Base-by-base conservation (phyloP, 2,797 vertebrate species). In the Sphaeramia orbicularis region DNA sequence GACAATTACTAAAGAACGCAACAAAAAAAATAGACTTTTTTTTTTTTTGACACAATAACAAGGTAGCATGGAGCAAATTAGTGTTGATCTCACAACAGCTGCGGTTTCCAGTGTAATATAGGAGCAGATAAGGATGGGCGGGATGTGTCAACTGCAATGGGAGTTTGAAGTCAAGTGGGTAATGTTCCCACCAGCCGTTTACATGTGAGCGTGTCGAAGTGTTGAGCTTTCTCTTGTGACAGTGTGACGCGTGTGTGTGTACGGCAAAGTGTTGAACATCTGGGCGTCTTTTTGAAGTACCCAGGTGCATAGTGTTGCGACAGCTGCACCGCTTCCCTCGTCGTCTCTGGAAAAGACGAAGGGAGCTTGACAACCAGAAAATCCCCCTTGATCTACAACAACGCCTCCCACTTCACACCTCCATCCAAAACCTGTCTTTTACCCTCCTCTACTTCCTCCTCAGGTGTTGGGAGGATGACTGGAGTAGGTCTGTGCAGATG, bases 261-360 rank as follows among this genome's bases (percentile, higher is more conserved):
- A 47, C 15, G 27, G 32, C 56, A 45, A 61, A 16, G 65, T 70
- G 61, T 38, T 44, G 68, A 92, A 90, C 92, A 92, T 90, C 92
- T 93, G 92, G 90, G 74, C 64, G 44, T 86, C 83, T 89, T 89
- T 93, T 86, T 91, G 89, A 93, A 90, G 86, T 78, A 76, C 85
- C 88, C 91, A 90, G 86, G 85, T 93, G 90, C 76, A 81, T 73
- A 63, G 71, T 55, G 76, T 54, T 61, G 71, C 68, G 80, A 85
- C 93, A 93, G 88, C 87, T 92, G 91, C 80, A 76, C 76, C 18
- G 66, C 83, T 80, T 86, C 74, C 75, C 71, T 76, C 54, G 65
- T 72, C 48, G 44, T 71, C 53, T 77, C 86, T 75, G 15, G 2
- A 42, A 71, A 55, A 90, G 78, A 88, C 62, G 60, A 81, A 86